Base-by-base conservation (phyloP, 2,888 invertebrate genomes). In the Pristionchus exspectatus region DNA sequence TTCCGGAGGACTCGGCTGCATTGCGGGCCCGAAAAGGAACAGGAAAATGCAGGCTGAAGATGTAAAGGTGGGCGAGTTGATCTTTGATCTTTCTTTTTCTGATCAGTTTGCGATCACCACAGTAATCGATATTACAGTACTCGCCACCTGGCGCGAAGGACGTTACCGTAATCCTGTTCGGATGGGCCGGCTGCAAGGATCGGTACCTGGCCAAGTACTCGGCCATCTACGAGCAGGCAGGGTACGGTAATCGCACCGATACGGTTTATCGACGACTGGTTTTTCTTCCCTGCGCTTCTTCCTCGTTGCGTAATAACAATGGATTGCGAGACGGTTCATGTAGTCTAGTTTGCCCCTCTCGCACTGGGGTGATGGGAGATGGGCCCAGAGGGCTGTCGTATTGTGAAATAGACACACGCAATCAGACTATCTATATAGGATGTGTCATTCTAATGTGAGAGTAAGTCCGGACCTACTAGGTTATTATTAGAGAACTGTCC, bases 111-210 rank as follows among this genome's bases (percentile, higher is more conserved):
- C 72, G 33, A 56, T 10, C 9, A 21, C 14, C 0, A 24, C 21
- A 59, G 59, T 24, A 84, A 59, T 33, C 84, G 18, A 59, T 83
- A 56, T 87, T 87, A 69, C 87, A 87, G 87, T 87, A 44, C 87
- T 87, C 87, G 27, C 50, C 24, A 24, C 69, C 87, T 7, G 87
- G 87, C 63, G 12, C 87, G 14, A 87, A 87, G 69, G 69, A 30
- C 63, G 83, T 89, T 54, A 89, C 89, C 50, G 96, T 97, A 56
- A 95, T 97, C 91, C 95, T 97, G 91, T 96, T 97, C 91, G 97
- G 97, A 63, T 97, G 97, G 97, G 97, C 97, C 87, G 97, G 97
- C 69, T 97, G 97, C 95, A 96, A 97, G 95, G 97, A 97, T 95
- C 96, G 97, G 94, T 97, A 97, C 95, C 95, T 97, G 89, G 96